Evolutionary conservation across 2,797 vertebrate species (phyloP).

Genomic region (Hozukius guyotensis): DNA sequence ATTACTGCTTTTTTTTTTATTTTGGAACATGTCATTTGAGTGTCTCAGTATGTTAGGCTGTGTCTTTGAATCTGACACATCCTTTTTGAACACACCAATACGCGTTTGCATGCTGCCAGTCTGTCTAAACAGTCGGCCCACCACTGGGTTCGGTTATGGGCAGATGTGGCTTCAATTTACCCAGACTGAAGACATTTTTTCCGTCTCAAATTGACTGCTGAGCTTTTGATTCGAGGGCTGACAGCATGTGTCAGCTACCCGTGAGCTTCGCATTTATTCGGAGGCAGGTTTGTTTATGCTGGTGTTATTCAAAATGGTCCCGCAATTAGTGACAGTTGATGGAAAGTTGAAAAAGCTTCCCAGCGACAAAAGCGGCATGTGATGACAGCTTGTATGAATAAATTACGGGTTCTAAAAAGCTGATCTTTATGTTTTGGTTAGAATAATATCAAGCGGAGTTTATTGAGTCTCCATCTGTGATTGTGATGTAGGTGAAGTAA

Average conservation of each 20-base stretch:
- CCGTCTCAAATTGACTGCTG: constrained; percentile 62
- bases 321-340: constrained; percentile 51
- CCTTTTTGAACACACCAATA: constrained; percentile 38
- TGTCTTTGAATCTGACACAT: constrained; percentile 25
- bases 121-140: constrained; percentile 34
- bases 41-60: constrained; percentile 6
- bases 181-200: constrained; percentile 37
- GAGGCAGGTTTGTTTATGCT: constrained; percentile 58
- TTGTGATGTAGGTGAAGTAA: constrained; percentile 33
- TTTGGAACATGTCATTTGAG: neutral
- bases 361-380: constrained; percentile 39
- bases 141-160: constrained; percentile 35
- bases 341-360: constrained; percentile 45
- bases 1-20: neutral
- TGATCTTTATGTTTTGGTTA: constrained; percentile 39
- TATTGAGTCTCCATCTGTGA: constrained; percentile 19
- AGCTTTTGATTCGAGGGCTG: constrained; percentile 57
- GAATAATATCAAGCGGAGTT: constrained; percentile 23
- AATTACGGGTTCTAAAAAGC: constrained; percentile 34
- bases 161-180: constrained; percentile 59
- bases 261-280: constrained; percentile 37
- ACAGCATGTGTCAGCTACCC: constrained; percentile 51
- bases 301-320: constrained; percentile 49
- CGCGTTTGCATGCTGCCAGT: constrained; percentile 50
- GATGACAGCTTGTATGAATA: constrained; percentile 49